These are phyloP conservation scores for Phalanger gymnotis DNA, from an alignment of 2,797 vertebrate genomes.

Conservation along the genomic window DNA sequence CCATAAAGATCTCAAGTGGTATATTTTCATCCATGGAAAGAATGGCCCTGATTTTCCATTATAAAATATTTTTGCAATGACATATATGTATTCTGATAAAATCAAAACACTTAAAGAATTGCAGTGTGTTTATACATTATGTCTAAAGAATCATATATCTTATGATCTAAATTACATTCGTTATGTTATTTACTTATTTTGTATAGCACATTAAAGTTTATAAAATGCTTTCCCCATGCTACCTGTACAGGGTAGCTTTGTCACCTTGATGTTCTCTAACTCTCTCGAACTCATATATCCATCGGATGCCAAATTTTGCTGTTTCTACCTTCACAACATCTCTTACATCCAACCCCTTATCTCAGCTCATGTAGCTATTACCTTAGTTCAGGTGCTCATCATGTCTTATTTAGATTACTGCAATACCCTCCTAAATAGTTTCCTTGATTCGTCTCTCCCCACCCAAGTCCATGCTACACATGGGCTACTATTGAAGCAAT, in stretches of 20 bases:
- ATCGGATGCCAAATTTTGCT: not conserved
- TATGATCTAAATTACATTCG: not conserved
- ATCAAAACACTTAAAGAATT: not conserved
- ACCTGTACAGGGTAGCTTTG: not conserved
- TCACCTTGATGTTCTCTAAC: not conserved
- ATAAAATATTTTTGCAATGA: not conserved
- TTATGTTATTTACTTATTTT: not conserved
- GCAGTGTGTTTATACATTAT: not conserved
- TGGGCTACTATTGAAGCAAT: not conserved
- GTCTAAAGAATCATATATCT: not conserved
- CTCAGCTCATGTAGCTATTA: not conserved
- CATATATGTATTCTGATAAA: not conserved
- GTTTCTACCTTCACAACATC: not conserved
- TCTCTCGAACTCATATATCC: not conserved
- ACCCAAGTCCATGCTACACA: not conserved
- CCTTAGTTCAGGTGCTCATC: not conserved
- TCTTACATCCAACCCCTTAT: not conserved
- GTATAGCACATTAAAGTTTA: not conserved
- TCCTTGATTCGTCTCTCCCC: not conserved
- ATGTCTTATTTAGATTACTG: not conserved
- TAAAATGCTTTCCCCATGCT: not conserved
- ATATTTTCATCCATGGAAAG: not conserved
- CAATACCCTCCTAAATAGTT: not conserved
- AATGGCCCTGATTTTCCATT: not conserved
- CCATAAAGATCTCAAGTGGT: not conserved